phyloP scores from a whole-genome alignment of 2,113 vertebrate genomes.

The Osmerus mordax region DNA sequence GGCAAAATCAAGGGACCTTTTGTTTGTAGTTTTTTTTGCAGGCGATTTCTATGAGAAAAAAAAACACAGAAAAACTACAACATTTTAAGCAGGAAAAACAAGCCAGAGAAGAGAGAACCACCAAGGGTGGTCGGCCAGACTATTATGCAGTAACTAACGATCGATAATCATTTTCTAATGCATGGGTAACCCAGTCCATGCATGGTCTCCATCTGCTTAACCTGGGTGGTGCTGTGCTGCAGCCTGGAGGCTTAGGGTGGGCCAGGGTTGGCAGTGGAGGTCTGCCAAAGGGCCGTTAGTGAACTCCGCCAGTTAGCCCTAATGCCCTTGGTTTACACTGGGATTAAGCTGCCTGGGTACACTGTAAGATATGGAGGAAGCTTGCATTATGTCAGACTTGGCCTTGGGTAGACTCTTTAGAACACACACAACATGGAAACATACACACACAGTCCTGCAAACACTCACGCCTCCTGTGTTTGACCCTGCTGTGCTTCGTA shows the following conservation, averaged over 20 bases:
- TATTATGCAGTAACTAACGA: too few relatives aligned
- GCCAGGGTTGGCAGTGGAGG: background rate
- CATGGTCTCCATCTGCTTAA: too few relatives aligned
- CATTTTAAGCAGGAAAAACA: conserved; percentile 37
- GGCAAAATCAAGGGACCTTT: too few relatives aligned
- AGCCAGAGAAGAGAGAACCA: conserved; percentile 11
- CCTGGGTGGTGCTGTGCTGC: too few relatives aligned
- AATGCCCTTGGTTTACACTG: conserved; percentile 20
- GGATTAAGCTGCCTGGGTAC: conserved; percentile 1
- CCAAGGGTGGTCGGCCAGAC: too few relatives aligned
- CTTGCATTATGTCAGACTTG: conserved; percentile 6
- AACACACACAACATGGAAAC: conserved; percentile 36
- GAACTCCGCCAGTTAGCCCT: conserved; percentile 39
- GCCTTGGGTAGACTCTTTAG: conserved; percentile 30
- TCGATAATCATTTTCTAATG: too few relatives aligned
- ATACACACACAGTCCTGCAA: conserved; percentile 20
- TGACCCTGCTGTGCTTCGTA: background rate
- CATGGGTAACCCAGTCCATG: too few relatives aligned
- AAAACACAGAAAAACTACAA: too few relatives aligned
- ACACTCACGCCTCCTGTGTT: conserved; percentile 3
- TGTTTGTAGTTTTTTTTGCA: too few relatives aligned
- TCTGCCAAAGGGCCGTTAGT: conserved; percentile 34
- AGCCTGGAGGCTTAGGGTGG: background rate
- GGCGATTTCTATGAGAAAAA: too few relatives aligned
- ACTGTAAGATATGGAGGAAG: conserved; percentile 17